A percentile compares a stretch with the other conserved stretches of the same genome.
Conservation (phyloP, 2,113 vertebrate species). For the Andinoacara biseriatus region DNA sequence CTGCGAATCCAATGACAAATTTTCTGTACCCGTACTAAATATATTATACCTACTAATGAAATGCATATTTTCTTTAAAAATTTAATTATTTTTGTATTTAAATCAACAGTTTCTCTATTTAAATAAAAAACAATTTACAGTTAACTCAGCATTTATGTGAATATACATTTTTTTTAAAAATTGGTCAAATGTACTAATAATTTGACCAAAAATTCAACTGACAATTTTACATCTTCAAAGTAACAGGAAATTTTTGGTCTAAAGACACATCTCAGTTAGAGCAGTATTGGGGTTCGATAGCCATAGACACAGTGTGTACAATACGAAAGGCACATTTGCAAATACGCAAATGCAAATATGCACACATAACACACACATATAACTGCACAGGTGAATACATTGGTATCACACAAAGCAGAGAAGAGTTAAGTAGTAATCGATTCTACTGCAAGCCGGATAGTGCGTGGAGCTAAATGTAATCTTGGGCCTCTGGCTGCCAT, state of each 20-base stretch:
- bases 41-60: neutral
- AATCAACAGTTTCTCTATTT: neutral
- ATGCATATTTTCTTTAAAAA: neutral
- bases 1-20: neutral
- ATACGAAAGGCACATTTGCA: slow-evolving; percentile 12
- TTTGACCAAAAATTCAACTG: neutral
- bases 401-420: slow-evolving; percentile 41
- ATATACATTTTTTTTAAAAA: too few relatives aligned
- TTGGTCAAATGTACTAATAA: neutral
- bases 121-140: neutral
- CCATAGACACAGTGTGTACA: neutral
- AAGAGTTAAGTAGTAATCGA: slow-evolving; percentile 64
- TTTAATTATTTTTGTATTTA: neutral
- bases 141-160: neutral
- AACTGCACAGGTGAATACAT: slow-evolving; percentile 24
- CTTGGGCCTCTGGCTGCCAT: slow-evolving; percentile 76
- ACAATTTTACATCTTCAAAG: neutral
- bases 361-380: slow-evolving; percentile 7
- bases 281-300: neutral
- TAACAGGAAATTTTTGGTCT: neutral
- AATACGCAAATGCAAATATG: slow-evolving; percentile 31
- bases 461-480: slow-evolving; percentile 73
- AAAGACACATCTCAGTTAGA: neutral
- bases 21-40: neutral
- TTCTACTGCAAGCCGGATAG: slow-evolving; percentile 57